phyloP scores from a whole-genome alignment of 2,888 invertebrate genomes.

The Mylabris sibirica region DNA sequence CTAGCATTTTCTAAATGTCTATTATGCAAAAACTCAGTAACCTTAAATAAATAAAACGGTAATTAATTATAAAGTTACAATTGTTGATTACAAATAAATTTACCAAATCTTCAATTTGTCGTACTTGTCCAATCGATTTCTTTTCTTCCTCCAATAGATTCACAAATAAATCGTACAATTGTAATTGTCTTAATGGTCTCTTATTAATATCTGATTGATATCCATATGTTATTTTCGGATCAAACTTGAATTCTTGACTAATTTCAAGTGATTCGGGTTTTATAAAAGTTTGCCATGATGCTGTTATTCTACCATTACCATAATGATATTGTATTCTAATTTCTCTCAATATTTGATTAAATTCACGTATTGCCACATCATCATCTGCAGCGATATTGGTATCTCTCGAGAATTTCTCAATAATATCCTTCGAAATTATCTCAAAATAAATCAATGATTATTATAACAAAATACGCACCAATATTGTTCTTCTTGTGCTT shows the following conservation, averaged over 20 bases:
- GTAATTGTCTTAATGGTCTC: constrained; percentile 67
- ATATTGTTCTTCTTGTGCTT: constrained; percentile 52
- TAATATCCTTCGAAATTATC: constrained; percentile 61
- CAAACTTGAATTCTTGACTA: constrained; percentile 71
- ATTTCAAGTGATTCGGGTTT: constrained; percentile 77
- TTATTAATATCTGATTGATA: constrained; percentile 74
- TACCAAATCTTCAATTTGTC: constrained; percentile 62
- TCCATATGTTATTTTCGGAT: constrained; percentile 70
- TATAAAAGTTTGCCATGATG: constrained; percentile 70
- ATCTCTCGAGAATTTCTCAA: constrained; percentile 71
- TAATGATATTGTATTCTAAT: constrained; percentile 73
- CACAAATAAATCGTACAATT: constrained; percentile 70
- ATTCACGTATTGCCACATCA: constrained; percentile 73
- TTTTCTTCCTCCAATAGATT: constrained; percentile 71
- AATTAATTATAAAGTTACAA: not conserved
- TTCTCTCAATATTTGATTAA: constrained; percentile 67
- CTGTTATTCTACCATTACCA: constrained; percentile 67
- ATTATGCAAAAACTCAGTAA: constrained; percentile 61
- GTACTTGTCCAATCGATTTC: constrained; percentile 64
- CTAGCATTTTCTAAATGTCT: constrained; percentile 62
- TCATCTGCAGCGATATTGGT: constrained; percentile 64
- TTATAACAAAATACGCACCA: constrained; percentile 45
- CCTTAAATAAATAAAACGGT: constrained; percentile 42
- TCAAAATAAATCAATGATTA: constrained; percentile 19
- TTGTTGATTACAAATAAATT: too few relatives aligned